A percentile compares a stretch with the other conserved stretches of the same genome.
Conservation (phyloP, 2,888 invertebrate genomes). For the Diploptera punctata region DNA sequence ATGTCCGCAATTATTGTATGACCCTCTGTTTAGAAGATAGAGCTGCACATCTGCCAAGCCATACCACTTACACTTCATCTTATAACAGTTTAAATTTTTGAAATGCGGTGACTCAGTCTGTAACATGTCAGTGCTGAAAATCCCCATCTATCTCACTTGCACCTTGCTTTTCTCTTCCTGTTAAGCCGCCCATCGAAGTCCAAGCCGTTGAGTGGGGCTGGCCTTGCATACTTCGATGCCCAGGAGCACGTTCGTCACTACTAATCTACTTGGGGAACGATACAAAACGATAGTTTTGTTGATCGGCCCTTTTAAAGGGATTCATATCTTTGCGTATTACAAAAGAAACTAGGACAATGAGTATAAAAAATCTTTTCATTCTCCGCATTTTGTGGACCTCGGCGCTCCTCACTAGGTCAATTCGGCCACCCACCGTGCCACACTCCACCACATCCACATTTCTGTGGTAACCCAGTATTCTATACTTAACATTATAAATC, state of each 20-base stretch:
- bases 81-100: conserved; percentile 38
- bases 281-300: conserved; percentile 44
- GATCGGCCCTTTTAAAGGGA: conserved; percentile 42
- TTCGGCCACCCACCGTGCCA: conserved; percentile 31
- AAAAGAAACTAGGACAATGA: conserved; percentile 44
- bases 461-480: too few species aligned
- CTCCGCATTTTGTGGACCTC: conserved; percentile 38
- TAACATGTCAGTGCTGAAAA: conserved; percentile 41
- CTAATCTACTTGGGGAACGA: conserved; percentile 42
- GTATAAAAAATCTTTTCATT: conserved; percentile 44
- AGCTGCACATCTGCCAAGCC: conserved; percentile 40
- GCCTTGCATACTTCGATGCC: conserved; percentile 34
- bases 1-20: conserved; percentile 18
- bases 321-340: conserved; percentile 42
- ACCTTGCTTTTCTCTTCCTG: conserved; percentile 35
- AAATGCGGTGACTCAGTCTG: conserved; percentile 43
- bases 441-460: too few species aligned
- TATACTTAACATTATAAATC: conserved; percentile 42
- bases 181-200: not conserved
- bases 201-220: too few species aligned
- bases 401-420: conserved; percentile 28
- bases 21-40: too few species aligned
- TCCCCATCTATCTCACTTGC: conserved; percentile 42
- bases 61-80: conserved; percentile 34
- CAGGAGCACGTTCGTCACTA: conserved; percentile 39